Base-by-base conservation (phyloP, 2,113 vertebrate genomes). In the Siniperca chuatsi region DNA sequence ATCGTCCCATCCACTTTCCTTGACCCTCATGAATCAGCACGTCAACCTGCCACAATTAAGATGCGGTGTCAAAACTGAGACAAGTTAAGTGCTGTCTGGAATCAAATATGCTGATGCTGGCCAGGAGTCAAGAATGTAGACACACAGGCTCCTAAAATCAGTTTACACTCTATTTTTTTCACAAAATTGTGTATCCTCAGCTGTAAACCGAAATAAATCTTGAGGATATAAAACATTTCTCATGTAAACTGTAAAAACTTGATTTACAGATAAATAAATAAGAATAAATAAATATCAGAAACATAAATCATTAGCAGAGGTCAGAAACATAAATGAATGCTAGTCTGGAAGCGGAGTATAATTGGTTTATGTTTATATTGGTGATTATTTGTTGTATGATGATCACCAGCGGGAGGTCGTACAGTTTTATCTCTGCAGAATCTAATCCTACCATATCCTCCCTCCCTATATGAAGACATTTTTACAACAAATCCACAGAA, bases 361-460 rank as follows among this genome's bases (percentile, higher is more conserved):
- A 67, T 75, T 52, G 52, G 23, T 78, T 82, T 58, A 6, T 78
- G 79, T 85, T 91, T 83, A 87, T 85, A 44, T 44, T 80, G 15
- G 42, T 77, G 72, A 76, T 81, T 85, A 81, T 85, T 87, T 76
- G 69, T 66, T 13, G 5, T 44, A 65, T 65, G 73, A 85, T 70
- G 81, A 88, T 69, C 74, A 67, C 62, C 80, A 83, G 73, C 73
- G 76, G 73, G 78, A 79, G 57, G 73, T 76, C 18, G 13, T 23
- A 61, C 58, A 87, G 58, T 68, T 81, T 71, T 69, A 64, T 79
- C 40, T 75, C 4, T n/a, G 23, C 57, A 70, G 21, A 76, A 79
- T 74, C 46, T 16, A 64, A 66, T 64, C 62, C 76, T 16, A 75
- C 29, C 64, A 67, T 33, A 80, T 70, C 62, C 42, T 73, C 42